Base-by-base conservation (phyloP, 2,113 vertebrate species). In the Pygoscelis adeliae region DNA sequence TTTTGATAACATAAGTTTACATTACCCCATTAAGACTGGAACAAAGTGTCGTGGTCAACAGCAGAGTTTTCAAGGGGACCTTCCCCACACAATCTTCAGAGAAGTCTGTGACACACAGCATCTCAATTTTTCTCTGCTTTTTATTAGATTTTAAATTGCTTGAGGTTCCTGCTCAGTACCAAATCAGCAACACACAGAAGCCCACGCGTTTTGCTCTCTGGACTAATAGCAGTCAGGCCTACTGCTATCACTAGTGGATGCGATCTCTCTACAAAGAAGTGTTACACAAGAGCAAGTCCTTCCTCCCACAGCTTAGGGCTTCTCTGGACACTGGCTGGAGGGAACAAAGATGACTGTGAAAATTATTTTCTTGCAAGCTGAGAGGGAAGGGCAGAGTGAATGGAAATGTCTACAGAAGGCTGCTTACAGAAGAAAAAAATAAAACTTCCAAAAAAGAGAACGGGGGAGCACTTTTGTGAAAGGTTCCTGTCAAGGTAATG, bases 181-280 rank as follows among this genome's bases (percentile, higher is more conserved):
- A 38, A 38, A 38, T 38, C 38, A 38, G 42, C 29, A 74, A 62
- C 15, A 81, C 17, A 50, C 9, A 61, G 17, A 73, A 74, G 30
- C 12, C 15, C 7, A 3, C 0, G 1, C 5, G 13, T 53, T 84
- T 65, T 70, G 11, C 4, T 62, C n/a, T 74, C 65, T 36, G 20
- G 32, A 67, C 36, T 23, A 50, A 11, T 5, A 38, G 38, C 38
- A 38, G 7, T 53, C 32, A 74, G n/a, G 5, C 44, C 72, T 53
- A 34, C 21, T 56, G 34, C 20, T n/a, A 65, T 50, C 29, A 30
- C 26, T 32, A 38, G 32, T 3, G 7, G 13, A 36, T 30, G 9
- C 1, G 1, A 18, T 20, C 13, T 62, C 9, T 52, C 30, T 49
- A 61, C 38, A 46, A 44, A 87, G 32, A 49, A 55, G 29, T 2